Evolutionary conservation across 30 jellyfish, hydroid and myxozoan genomes (phyloP).

Genomic region (Hydra vulgaris): DNA sequence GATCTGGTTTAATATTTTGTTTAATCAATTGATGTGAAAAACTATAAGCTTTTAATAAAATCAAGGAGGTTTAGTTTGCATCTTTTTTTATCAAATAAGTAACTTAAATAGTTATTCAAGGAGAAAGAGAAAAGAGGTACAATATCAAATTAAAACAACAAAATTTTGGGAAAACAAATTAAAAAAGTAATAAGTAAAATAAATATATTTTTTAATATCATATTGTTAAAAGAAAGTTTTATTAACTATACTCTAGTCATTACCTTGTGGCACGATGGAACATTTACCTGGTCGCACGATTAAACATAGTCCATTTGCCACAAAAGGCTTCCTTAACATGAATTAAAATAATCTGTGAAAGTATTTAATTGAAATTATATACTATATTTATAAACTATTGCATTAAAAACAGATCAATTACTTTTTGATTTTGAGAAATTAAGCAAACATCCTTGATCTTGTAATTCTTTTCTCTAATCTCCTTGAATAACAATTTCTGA

Average conservation of each 20-base stretch:
- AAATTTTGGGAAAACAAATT: too few relatives aligned
- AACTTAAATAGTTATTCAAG: too few relatives aligned
- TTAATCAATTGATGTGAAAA: neutral
- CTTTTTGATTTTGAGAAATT: neutral
- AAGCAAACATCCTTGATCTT: slow-evolving; percentile 10
- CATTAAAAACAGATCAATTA: neutral
- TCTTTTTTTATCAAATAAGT: neutral
- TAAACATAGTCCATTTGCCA: slow-evolving; percentile 32
- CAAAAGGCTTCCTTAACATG: slow-evolving; percentile 20
- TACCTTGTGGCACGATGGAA: too few relatives aligned
- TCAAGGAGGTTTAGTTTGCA: neutral
- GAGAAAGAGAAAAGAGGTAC: neutral
- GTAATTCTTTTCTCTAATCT: slow-evolving; percentile 24
- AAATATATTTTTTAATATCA: neutral
- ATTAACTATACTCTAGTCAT: neutral
- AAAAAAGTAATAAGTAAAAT: too few relatives aligned
- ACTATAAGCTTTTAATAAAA: neutral
- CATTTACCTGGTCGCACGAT: neutral
- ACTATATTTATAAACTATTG: neutral
- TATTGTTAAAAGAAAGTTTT: neutral
- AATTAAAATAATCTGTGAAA: slow-evolving; percentile 19
- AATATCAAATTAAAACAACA: too few relatives aligned
- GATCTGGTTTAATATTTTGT: neutral
- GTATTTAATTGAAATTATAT: too few relatives aligned
- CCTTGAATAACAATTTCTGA: slow-evolving; percentile 17